Percentiles rank a stretch among this genome's conserved stretches.
Conservation (phyloP, 2,888 invertebrate species). For the Galerucella calmariensis region DNA sequence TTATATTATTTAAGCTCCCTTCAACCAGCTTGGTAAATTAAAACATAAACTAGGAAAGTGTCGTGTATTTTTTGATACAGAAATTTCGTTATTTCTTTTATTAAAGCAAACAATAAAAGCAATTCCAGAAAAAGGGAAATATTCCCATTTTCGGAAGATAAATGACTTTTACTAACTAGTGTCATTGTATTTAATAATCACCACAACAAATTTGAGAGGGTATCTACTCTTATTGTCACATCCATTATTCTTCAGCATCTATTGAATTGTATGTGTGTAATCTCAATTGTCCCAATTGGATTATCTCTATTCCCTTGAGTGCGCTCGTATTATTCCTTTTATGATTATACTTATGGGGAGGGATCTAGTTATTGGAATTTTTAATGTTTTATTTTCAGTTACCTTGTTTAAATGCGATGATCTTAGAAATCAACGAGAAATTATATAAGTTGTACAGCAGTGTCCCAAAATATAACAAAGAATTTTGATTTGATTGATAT, state of each 20-base stretch:
- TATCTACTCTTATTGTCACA: conserved; percentile 21
- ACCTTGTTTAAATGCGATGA: not conserved
- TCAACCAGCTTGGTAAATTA: not conserved
- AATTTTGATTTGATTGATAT: too few relatives aligned
- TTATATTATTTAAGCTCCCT: not conserved
- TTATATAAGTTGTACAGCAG: too few relatives aligned
- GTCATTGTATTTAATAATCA: conserved; percentile 49
- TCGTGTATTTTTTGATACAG: not conserved
- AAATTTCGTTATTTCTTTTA: conserved; percentile 13
- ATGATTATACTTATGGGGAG: conserved; percentile 2
- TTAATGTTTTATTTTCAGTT: conserved; percentile 1
- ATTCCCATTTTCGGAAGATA: conserved; percentile 51
- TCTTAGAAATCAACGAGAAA: not conserved
- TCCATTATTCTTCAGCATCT: conserved; percentile 14
- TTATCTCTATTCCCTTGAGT: conserved; percentile 20
- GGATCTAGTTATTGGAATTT: conserved; percentile 6
- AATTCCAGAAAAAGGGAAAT: conserved; percentile 45
- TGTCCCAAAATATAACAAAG: too few relatives aligned
- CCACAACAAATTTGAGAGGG: conserved; percentile 25
- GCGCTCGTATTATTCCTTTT: conserved; percentile 6
- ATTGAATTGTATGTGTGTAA: conserved; percentile 15
- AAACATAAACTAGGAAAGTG: not conserved
- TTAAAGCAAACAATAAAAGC: conserved; percentile 39
- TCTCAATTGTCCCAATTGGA: conserved; percentile 19
- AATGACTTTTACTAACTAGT: conserved; percentile 55